phyloP scores from a whole-genome alignment of 2,113 vertebrate genomes.

The Callionymus lyra region DNA sequence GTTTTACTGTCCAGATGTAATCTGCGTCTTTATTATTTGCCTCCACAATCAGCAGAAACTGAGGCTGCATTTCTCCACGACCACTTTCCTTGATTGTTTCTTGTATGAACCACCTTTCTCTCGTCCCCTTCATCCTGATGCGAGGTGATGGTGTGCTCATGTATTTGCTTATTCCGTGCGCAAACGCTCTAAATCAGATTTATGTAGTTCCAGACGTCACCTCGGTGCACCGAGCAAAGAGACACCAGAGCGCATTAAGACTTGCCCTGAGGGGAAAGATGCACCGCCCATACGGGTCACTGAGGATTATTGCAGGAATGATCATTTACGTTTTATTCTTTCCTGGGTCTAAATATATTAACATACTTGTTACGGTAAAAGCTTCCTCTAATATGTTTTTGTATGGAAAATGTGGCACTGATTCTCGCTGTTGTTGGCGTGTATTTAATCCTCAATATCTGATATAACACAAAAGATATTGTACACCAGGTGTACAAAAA shows the following conservation, averaged over 20 bases:
- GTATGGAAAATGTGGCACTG: too few species aligned
- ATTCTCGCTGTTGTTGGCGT: too few species aligned
- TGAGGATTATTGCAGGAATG: slow-evolving; percentile 40
- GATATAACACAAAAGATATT: too few species aligned
- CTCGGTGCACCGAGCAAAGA: slow-evolving; percentile 36
- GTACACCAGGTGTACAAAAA: too few species aligned
- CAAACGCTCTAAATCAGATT: slow-evolving; percentile 51
- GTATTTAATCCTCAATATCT: too few species aligned
- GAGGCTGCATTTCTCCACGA: too few species aligned
- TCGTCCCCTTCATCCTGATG: slow-evolving; percentile 30
- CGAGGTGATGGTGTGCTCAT: slow-evolving; percentile 37
- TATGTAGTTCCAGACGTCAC: slow-evolving; percentile 52
- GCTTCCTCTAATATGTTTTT: slow-evolving; percentile 4
- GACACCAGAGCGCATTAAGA: slow-evolving; percentile 44
- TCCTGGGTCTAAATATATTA: slow-evolving; percentile 36
- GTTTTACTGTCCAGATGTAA: too few species aligned
- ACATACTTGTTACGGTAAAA: slow-evolving; percentile 18
- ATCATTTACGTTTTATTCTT: slow-evolving; percentile 49
- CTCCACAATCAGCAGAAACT: too few species aligned
- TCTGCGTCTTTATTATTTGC: too few species aligned
- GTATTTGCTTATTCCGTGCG: slow-evolving; percentile 44
- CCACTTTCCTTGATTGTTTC: slow-evolving; percentile 29
- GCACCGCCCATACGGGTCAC: slow-evolving; percentile 42
- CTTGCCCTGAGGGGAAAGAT: slow-evolving; percentile 23
- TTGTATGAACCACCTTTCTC: slow-evolving; percentile 23